A percentile compares a stretch with the other conserved stretches of the same genome.
phyloP scores from a whole-genome alignment of 2,888 invertebrate species.

The Neocrepidodera transversa region DNA sequence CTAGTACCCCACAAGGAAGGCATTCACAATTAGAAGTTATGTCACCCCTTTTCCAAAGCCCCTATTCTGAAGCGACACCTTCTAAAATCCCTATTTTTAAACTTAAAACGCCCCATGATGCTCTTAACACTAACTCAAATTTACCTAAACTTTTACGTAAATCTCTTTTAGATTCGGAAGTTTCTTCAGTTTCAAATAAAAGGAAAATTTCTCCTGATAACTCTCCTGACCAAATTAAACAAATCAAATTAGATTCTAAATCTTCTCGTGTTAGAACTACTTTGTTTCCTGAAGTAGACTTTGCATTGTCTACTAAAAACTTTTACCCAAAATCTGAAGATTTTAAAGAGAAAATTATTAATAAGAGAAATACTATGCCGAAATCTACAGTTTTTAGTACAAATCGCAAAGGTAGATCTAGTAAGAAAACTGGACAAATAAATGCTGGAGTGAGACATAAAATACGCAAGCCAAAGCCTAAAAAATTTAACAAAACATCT shows the following conservation, averaged over 20 bases:
- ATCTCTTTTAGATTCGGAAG: conserved; percentile 48
- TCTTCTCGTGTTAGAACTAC: conserved; percentile 57
- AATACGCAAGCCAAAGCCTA: conserved; percentile 68
- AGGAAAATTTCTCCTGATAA: conserved; percentile 38
- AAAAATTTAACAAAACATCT: conserved; percentile 47
- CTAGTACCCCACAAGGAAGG: conserved; percentile 37
- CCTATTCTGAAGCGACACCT: conserved; percentile 43
- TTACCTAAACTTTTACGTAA: conserved; percentile 54
- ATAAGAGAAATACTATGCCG: conserved; percentile 12
- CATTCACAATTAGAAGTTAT: conserved; percentile 37
- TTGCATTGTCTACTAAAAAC: conserved; percentile 62
- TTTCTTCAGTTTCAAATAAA: conserved; percentile 38
- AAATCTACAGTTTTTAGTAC: conserved; percentile 23
- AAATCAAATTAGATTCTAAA: conserved; percentile 43
- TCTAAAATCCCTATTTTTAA: conserved; percentile 49
- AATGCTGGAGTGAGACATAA: conserved; percentile 72
- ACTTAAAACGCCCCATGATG: conserved; percentile 58
- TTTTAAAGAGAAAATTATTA: conserved; percentile 31
- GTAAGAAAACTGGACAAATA: conserved; percentile 63
- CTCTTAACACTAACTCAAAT: conserved; percentile 47
- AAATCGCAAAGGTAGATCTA: conserved; percentile 24
- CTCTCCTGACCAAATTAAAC: conserved; percentile 39
- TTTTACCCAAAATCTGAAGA: conserved; percentile 64
- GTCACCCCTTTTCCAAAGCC: conserved; percentile 47
- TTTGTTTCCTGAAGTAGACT: conserved; percentile 57